Evolutionary conservation across 2,888 invertebrate genomes (phyloP).

Genomic region (Agrotis clavis): DNA sequence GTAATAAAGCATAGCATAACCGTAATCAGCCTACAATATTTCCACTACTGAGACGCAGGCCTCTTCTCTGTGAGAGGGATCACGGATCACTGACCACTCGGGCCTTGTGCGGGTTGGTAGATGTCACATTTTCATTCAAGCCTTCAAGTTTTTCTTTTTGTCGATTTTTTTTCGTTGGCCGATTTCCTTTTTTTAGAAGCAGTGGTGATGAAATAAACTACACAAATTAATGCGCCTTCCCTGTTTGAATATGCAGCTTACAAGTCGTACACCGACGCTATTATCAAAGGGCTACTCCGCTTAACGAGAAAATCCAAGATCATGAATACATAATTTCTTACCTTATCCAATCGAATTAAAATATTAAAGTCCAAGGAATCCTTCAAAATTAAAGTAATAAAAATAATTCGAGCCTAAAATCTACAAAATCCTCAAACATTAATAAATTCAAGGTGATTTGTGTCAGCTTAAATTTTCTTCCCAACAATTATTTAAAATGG

Average conservation of each 20-base stretch:
- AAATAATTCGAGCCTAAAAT: constrained; percentile 28
- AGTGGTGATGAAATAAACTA: not conserved
- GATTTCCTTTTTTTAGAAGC: not conserved
- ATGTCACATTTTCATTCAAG: too few species aligned
- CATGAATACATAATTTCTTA: constrained; percentile 14
- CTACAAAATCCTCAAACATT: constrained; percentile 48
- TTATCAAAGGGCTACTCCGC: too few species aligned
- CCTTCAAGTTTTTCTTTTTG: too few species aligned
- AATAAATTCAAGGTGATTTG: constrained; percentile 59
- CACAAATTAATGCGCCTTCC: not conserved
- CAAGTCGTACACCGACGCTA: not conserved
- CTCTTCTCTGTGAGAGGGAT: too few species aligned
- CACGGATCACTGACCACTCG: too few species aligned
- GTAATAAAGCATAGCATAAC: too few species aligned
- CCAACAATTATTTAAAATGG: constrained; percentile 62
- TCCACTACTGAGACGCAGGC: not conserved
- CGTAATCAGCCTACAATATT: not conserved
- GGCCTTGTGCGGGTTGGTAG: too few species aligned
- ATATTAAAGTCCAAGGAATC: constrained; percentile 21
- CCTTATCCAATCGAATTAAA: constrained; percentile 7
- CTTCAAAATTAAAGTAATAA: constrained; percentile 39
- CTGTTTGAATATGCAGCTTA: not conserved
- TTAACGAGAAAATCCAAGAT: not conserved
- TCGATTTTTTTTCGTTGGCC: too few species aligned
- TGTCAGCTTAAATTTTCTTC: constrained; percentile 46